phyloP scores from a whole-genome alignment of 2,888 invertebrate genomes.

The Rotaria magnacalcarata region DNA sequence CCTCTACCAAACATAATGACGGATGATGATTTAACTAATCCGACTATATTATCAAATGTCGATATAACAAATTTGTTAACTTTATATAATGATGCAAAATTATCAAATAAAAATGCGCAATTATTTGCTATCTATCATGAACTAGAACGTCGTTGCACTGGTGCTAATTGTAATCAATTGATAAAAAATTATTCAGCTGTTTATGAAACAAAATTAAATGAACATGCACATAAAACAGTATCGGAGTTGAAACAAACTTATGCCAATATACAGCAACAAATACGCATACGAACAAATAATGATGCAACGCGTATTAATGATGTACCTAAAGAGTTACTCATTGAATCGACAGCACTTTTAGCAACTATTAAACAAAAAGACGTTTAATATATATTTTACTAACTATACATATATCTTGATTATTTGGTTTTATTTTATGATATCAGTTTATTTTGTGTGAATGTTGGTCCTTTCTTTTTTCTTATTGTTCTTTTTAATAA shows the following conservation, averaged over 20 bases:
- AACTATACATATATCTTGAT: neutral
- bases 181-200: neutral
- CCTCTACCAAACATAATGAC: neutral
- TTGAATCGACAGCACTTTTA: slow-evolving; percentile 2
- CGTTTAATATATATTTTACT: neutral
- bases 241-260: neutral
- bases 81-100: slow-evolving; percentile 18
- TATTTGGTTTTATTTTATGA: neutral
- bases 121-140: neutral
- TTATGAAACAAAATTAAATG: slow-evolving; percentile 31
- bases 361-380: neutral
- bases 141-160: slow-evolving; percentile 19
- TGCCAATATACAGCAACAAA: neutral
- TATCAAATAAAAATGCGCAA: neutral
- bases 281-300: neutral
- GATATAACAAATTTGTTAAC: neutral
- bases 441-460: neutral
- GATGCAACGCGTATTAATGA: slow-evolving; percentile 27
- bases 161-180: slow-evolving; percentile 9
- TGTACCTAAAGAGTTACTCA: slow-evolving; percentile 31
- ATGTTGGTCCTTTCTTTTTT: neutral
- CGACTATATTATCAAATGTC: neutral
- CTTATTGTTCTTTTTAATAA: neutral
- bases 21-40: neutral
- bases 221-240: slow-evolving; percentile 9